phyloP scores from a whole-genome alignment of 2,888 invertebrate genomes.

The Leptinotarsa haldemani region DNA sequence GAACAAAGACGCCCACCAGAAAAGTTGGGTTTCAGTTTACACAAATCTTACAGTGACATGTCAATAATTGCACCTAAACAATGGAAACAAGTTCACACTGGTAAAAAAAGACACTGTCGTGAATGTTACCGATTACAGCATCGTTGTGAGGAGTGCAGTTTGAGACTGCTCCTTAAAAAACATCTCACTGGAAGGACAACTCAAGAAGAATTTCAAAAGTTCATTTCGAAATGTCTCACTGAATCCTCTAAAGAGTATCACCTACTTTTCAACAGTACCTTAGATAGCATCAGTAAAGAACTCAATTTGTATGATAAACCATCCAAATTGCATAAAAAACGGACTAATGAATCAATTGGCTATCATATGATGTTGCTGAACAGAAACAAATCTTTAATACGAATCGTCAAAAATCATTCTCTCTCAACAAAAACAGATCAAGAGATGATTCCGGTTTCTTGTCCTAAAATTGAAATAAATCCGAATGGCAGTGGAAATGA shows the following conservation, averaged over 20 bases:
- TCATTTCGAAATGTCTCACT: constrained; percentile 43
- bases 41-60: constrained; percentile 56
- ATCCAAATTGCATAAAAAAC: constrained; percentile 28
- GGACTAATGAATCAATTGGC: constrained; percentile 12
- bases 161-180: constrained; percentile 41
- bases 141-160: constrained; percentile 46
- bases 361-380: constrained; percentile 32
- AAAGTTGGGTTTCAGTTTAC: constrained; percentile 51
- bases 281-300: constrained; percentile 40
- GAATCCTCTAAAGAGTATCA: constrained; percentile 43
- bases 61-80: constrained; percentile 45
- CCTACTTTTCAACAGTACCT: constrained; percentile 38
- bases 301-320: constrained; percentile 32
- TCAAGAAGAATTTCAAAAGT: constrained; percentile 44
- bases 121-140: constrained; percentile 48
- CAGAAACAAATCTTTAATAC: constrained; percentile 28
- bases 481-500: neutral
- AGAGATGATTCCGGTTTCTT: neutral
- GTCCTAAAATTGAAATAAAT: neutral
- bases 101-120: constrained; percentile 34
- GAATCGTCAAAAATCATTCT: neutral
- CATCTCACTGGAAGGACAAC: constrained; percentile 41
- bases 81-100: constrained; percentile 20
- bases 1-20: constrained; percentile 15
- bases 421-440: neutral